A percentile compares a stretch with the other conserved stretches of the same genome.
These are phyloP conservation scores for Euclidia mi DNA, from an alignment of 2,888 invertebrate genomes.

Conservation along the genomic window DNA sequence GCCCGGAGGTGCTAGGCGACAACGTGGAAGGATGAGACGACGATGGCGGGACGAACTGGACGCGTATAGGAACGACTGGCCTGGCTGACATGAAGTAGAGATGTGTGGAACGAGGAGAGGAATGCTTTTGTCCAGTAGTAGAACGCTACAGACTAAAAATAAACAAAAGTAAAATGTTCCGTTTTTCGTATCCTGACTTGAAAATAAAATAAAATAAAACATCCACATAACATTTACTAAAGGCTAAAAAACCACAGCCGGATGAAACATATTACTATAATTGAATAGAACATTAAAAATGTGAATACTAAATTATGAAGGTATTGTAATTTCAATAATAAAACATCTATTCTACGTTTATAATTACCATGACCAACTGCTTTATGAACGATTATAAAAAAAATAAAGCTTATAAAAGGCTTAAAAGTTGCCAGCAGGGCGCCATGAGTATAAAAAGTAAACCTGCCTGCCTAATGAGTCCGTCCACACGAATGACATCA, in stretches of 20 bases:
- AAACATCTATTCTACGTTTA: slow-evolving; percentile 10
- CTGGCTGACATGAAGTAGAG: no score
- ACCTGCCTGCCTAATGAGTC: slow-evolving; percentile 40
- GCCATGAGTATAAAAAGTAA: slow-evolving; percentile 39
- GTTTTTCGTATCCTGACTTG: no score
- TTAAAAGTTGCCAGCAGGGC: slow-evolving; percentile 39
- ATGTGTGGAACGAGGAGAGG: no score
- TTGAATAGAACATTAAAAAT: slow-evolving; percentile 6
- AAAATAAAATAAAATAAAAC: no score
- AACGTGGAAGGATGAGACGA: no score
- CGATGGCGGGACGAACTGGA: no score
- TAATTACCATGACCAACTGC: slow-evolving; percentile 23
- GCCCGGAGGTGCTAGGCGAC: no score
- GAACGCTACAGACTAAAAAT: no score
- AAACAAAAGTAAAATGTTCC: no score
- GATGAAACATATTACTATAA: slow-evolving; percentile 8
- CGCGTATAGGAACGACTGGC: no score
- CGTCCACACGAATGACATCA: slow-evolving; percentile 49
- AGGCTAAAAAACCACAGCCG: background rate
- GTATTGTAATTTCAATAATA: slow-evolving; percentile 22
- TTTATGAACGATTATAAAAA: slow-evolving; percentile 19
- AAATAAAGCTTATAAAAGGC: slow-evolving; percentile 28
- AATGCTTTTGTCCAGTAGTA: no score
- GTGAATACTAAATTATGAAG: background rate
- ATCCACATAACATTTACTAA: no score